Conservation (phyloP, 2,113 vertebrate genomes). For the Myrmophylax atrothorax region DNA sequence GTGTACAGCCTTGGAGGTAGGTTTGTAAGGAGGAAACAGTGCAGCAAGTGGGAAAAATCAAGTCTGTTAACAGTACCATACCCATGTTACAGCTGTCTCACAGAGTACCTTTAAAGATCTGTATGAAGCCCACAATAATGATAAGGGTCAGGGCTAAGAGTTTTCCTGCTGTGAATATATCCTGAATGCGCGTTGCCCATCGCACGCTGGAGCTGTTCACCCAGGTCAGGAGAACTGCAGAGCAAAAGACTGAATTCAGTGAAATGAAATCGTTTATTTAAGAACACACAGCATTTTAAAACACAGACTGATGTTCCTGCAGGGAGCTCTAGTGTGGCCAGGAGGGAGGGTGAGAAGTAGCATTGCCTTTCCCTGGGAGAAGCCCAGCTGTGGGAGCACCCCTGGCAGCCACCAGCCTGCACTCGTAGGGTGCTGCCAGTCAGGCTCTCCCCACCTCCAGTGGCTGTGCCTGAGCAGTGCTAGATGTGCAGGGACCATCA, state of each 20-base stretch:
- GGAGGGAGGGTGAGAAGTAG: neutral
- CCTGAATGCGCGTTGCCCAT: slow-evolving; percentile 95
- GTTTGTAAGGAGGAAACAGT: neutral
- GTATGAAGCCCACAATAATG: slow-evolving; percentile 89
- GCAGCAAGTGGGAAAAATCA: neutral
- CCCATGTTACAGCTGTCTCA: neutral
- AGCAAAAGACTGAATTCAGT: slow-evolving; percentile 47
- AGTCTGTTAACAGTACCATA: neutral
- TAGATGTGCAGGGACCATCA: accelerated
- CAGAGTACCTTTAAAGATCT: slow-evolving; percentile 90
- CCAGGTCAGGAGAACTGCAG: slow-evolving; percentile 93
- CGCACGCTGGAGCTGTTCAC: slow-evolving; percentile 96
- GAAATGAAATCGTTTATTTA: neutral
- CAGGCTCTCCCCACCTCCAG: neutral
- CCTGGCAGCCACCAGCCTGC: neutral
- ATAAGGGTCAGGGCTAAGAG: slow-evolving; percentile 92
- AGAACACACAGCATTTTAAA: neutral
- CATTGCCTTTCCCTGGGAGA: neutral
- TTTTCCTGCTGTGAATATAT: slow-evolving; percentile 93
- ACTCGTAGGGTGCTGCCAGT: accelerated
- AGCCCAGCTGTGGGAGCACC: neutral
- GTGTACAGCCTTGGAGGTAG: accelerated
- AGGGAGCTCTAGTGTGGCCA: accelerated
- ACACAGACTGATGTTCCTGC: neutral
- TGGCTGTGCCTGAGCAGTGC: neutral